Percentiles rank a stretch among this genome's conserved stretches.
These are phyloP conservation scores for Conops quadrifasciatus DNA, from an alignment of 2,888 invertebrate genomes.

Conservation along the genomic window DNA sequence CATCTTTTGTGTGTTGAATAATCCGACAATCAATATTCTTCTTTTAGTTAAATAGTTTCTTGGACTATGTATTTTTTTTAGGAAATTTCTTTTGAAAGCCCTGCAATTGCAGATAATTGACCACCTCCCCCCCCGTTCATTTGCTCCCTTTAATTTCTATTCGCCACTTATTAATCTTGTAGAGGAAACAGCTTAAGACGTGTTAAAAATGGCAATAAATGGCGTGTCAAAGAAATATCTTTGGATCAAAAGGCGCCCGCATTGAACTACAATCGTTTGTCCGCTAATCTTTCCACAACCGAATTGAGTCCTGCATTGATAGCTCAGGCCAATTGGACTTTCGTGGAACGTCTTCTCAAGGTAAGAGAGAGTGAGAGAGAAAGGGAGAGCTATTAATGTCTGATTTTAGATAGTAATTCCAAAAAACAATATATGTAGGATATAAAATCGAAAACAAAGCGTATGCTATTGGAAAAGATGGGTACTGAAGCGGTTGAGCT, in stretches of 20 bases:
- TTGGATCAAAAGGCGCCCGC: slow-evolving; percentile 65
- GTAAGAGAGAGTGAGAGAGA: slow-evolving; percentile 65
- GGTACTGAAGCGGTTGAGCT: slow-evolving; percentile 95
- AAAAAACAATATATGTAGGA: slow-evolving; percentile 69
- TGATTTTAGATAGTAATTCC: no score
- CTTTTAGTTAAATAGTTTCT: no score
- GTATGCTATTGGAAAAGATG: slow-evolving; percentile 99
- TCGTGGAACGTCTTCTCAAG: slow-evolving; percentile 96
- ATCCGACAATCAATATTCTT: no score
- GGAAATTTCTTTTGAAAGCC: no score
- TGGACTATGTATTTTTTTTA: no score
- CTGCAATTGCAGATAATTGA: no score
- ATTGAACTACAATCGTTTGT: slow-evolving; percentile 57
- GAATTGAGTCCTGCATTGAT: slow-evolving; percentile 83
- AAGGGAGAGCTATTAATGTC: no score
- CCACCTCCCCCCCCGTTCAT: background rate
- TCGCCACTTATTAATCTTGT: slow-evolving; percentile 43
- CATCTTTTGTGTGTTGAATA: no score
- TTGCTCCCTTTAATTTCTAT: slow-evolving; percentile 24
- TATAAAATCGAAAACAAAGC: slow-evolving; percentile 93
- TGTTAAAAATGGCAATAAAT: slow-evolving; percentile 71
- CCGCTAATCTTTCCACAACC: slow-evolving; percentile 62
- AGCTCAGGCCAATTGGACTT: slow-evolving; percentile 96
- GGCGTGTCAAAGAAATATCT: slow-evolving; percentile 72
- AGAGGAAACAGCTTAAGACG: slow-evolving; percentile 70